Evolutionary conservation across 2,797 vertebrate species (phyloP), one percentile per base, ranked within the genome.

Genomic region (Sylvilagus floridanus): DNA sequence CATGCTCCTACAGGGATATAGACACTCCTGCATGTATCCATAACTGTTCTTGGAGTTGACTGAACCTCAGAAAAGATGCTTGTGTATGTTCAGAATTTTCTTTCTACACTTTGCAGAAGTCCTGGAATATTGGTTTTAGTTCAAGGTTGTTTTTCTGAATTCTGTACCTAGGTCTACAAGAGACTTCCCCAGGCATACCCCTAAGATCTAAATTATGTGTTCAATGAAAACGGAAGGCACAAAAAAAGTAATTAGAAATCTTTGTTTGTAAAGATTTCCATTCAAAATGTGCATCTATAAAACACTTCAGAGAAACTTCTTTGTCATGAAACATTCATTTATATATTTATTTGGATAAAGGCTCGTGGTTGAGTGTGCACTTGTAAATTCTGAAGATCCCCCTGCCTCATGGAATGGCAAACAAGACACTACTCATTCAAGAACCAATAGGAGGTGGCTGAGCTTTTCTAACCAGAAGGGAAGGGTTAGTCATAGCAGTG

Each of bases 61-160:
- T 81, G 32, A 94, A 50, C 37, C 66, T 94, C 88, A 88, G 37
- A 75, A 73, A 84, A 86, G 82, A 0, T 7, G 93, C 95, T 95
- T 24, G 65, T 65, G 78, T 66, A 90, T 85, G 92, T 88, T 90
- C 89, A 72, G 10, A 73, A 90, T 86, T 71, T 89, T 19, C 90
- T 96, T 97, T 90, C 85, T 60, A 68, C 77, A 28, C 93, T 26
- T 97, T 95, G 73, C 62, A 96, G 79, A 57, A 52, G 96, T 93
- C 30, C 21, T 77, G 94, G 24, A 95, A 92, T 84, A 26, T 1
- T 21, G 65, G 65, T 21, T 30, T 90, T 97, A 89, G 86, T 84
- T 90, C 88, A 50, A 93, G 24, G 50, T 24, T 63, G 4, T 1
- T 35, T 95, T 83, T 57, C 79, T 78, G 4, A 24, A 37, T 68